Percentiles rank a stretch among this genome's conserved stretches.
Evolutionary conservation across 2,797 vertebrate genomes (phyloP).

Genomic region (Botia almorhae): DNA sequence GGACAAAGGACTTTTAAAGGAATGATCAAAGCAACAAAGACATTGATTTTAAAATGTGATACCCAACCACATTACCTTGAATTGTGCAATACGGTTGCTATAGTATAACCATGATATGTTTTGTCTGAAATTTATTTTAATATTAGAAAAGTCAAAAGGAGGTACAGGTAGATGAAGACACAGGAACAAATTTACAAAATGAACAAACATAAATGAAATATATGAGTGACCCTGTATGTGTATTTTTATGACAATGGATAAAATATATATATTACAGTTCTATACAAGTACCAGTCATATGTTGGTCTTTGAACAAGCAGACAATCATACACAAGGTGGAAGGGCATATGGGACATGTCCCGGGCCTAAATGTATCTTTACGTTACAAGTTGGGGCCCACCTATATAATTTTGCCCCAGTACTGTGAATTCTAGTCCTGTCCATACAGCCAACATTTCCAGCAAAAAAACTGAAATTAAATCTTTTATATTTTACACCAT

Average conservation of each 20-base stretch:
- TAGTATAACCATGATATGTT: conserved; percentile 7
- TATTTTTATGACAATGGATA: conserved; percentile 35
- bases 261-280: conserved; percentile 45
- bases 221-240: conserved; percentile 46
- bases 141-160: not conserved
- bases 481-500: no score
- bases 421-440: not conserved
- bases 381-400: not conserved
- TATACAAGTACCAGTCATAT: conserved; percentile 49
- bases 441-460: conserved; percentile 31
- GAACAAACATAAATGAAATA: conserved; percentile 36
- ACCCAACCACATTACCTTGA: conserved; percentile 9
- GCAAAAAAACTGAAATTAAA: conserved; percentile 1
- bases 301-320: conserved; percentile 6
- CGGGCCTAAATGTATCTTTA: not conserved
- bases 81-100: conserved; percentile 12
- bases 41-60: not conserved
- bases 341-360: not conserved
- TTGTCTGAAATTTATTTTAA: conserved; percentile 11
- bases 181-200: conserved; percentile 27
- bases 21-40: conserved; percentile 20
- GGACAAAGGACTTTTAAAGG: conserved; percentile 5
- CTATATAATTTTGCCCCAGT: not conserved
- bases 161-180: conserved; percentile 21
- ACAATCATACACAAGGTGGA: not conserved